phyloP scores from a whole-genome alignment of 2,113 vertebrate genomes.

The Ploceus nigricollis region DNA sequence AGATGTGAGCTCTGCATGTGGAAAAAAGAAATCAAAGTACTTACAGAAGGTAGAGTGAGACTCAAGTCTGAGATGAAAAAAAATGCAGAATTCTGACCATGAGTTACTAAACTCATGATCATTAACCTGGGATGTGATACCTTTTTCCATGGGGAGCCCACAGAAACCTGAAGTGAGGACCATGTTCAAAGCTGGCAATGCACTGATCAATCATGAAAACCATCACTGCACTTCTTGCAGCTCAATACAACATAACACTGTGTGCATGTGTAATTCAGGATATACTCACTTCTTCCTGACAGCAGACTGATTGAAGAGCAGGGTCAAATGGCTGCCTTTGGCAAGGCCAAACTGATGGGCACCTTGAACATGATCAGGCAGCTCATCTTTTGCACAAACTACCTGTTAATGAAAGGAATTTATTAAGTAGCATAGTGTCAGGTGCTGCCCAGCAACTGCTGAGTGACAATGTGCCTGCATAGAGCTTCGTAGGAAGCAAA shows the following conservation, averaged over 20 bases:
- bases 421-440: neutral
- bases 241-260: neutral
- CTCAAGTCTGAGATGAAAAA: neutral
- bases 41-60: neutral
- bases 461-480: neutral
- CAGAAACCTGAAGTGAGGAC: neutral
- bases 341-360: conserved; percentile 85
- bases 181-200: neutral
- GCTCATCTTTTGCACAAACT: conserved; percentile 68
- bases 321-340: conserved; percentile 83
- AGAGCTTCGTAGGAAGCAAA: neutral
- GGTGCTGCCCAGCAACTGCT: neutral
- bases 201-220: neutral
- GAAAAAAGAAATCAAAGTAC: neutral
- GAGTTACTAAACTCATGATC: neutral
- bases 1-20: neutral
- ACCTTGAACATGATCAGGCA: conserved; percentile 59
- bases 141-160: neutral
- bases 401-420: conserved; percentile 55
- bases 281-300: conserved; percentile 83
- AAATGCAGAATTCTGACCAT: neutral
- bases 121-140: neutral
- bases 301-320: conserved; percentile 78
- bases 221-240: neutral
- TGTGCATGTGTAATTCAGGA: neutral